Evolutionary conservation across 2,797 vertebrate genomes (phyloP).

Genomic region (Ibycter americanus): DNA sequence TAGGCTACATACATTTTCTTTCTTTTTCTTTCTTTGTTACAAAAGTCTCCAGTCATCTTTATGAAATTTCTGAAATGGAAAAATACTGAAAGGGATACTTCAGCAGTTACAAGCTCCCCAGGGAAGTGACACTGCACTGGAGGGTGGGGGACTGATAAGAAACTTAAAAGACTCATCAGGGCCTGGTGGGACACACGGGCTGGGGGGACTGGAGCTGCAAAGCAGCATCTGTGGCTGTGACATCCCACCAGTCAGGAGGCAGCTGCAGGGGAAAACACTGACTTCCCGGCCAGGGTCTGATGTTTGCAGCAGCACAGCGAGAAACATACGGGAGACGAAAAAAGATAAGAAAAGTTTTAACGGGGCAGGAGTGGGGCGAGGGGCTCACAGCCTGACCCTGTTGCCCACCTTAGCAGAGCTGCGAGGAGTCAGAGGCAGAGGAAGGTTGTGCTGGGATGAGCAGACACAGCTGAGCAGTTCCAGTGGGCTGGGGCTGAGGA

Average conservation of each 20-base stretch:
- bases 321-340: not conserved
- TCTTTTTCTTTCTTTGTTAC: not conserved
- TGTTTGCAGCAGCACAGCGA: not conserved
- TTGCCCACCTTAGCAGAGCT: not conserved
- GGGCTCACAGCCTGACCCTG: not conserved
- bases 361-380: not conserved
- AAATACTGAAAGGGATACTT: not conserved
- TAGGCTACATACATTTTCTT: not conserved
- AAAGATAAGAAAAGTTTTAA: no score
- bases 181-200: not conserved
- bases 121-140: not conserved
- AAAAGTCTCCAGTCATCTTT: not conserved
- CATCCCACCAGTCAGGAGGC: no score
- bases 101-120: not conserved
- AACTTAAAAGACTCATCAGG: no score
- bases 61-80: not conserved
- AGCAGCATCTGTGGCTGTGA: not conserved
- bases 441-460: not conserved
- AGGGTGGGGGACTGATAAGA: rapidly evolving
- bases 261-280: not conserved
- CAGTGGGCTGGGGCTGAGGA: not conserved
- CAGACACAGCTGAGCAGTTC: not conserved
- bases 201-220: not conserved
- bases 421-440: not conserved
- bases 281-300: not conserved